Evolutionary conservation across 2,888 invertebrate genomes (phyloP).

Genomic region (Tachina grossa): DNA sequence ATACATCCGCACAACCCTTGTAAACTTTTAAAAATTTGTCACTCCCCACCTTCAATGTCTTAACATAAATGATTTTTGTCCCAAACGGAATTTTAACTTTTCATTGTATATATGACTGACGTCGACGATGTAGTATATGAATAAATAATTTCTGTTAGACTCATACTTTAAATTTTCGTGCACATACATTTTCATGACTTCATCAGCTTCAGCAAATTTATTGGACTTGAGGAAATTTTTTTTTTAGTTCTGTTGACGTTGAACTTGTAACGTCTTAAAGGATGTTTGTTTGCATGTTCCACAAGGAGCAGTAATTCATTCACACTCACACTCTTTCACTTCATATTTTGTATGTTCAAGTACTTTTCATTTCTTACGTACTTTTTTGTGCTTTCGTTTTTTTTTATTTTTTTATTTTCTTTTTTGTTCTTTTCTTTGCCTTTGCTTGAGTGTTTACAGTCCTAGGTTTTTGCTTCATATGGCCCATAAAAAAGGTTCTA

Average conservation of each 20-base stretch:
- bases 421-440: not conserved
- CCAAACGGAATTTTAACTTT: conserved; percentile 7
- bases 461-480: conserved; percentile 63
- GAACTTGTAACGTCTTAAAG: conserved; percentile 50
- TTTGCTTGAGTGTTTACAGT: conserved; percentile 56
- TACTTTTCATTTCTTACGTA: conserved; percentile 19
- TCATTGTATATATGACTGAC: not conserved
- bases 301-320: conserved; percentile 36
- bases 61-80: not conserved
- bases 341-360: conserved; percentile 42
- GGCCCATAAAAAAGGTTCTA: conserved; percentile 58
- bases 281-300: conserved; percentile 18
- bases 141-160: conserved; percentile 43
- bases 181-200: conserved; percentile 47
- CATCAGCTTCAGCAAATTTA: conserved; percentile 32
- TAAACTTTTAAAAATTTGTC: conserved; percentile 21
- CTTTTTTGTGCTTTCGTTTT: conserved; percentile 19
- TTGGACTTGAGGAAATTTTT: conserved; percentile 45
- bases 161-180: conserved; percentile 31
- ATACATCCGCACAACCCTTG: conserved; percentile 22
- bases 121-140: not conserved
- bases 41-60: not conserved
- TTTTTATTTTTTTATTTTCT: not conserved
- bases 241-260: conserved; percentile 37
- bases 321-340: conserved; percentile 4